Evolutionary conservation across 1,140 invertebrate genomes (phyloP).

Genomic region (Philotrypesis tridentata): DNA sequence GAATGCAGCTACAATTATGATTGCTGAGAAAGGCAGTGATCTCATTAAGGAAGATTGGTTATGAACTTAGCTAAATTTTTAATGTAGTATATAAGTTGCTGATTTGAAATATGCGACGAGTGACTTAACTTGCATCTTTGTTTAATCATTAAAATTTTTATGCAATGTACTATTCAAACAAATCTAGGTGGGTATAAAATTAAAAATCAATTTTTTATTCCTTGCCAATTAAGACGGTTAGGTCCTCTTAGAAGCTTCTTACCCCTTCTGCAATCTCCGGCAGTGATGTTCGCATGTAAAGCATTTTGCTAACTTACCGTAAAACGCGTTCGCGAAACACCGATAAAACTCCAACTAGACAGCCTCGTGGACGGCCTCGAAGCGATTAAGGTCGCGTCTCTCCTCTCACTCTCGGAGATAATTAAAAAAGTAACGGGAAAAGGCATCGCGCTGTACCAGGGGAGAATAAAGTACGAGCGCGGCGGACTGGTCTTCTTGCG

Average conservation of each 20-base stretch:
- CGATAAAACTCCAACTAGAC: background rate
- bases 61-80: too few relatives aligned
- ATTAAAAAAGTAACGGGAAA: conserved; percentile 65
- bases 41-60: background rate
- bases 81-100: too few relatives aligned
- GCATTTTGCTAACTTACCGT: background rate
- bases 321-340: background rate
- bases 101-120: too few relatives aligned
- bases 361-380: conserved; percentile 50
- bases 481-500: background rate
- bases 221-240: background rate
- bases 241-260: background rate
- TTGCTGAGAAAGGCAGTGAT: background rate
- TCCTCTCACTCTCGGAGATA: conserved; percentile 51
- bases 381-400: conserved; percentile 58
- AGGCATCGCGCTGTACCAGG: conserved; percentile 33
- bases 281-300: background rate
- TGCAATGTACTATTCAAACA: too few relatives aligned
- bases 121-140: too few relatives aligned
- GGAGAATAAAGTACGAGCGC: conserved; percentile 31
- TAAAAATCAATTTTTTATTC: too few relatives aligned
- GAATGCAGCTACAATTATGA: background rate
- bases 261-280: background rate
- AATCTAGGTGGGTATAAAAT: too few relatives aligned
- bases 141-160: too few relatives aligned